Evolutionary conservation across 1,140 invertebrate species (phyloP), one percentile per base, ranked within the genome.

Genomic region (Neuroterus valhalla): DNA sequence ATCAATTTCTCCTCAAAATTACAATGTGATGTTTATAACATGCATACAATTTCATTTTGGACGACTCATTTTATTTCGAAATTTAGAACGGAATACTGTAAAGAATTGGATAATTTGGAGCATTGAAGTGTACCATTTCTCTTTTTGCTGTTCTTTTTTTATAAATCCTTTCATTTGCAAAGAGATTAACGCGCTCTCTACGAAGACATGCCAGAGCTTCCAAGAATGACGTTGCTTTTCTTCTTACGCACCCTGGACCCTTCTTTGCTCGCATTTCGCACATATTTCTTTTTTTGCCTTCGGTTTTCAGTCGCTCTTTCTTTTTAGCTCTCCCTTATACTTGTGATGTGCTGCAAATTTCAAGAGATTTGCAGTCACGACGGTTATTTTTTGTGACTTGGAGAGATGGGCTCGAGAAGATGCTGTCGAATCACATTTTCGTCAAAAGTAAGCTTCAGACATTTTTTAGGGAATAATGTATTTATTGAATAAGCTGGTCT

Each of bases 281-380:
- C n/a, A 48, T 8, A 43, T 23, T 45, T 66, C n/a, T 44, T 68
- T 76, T 76, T 43, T 73, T 73, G 31, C 31, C 66, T 68, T 45
- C 46, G 42, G 45, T 23, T 44, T 70, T 68, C 38, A 15, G n/a
- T 15, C 68, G 44, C 19, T 21, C 14, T 45, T 12, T 42, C n/a
- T 72, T n/a, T 68, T 10, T 48, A 42, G 23, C 44, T 67, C 2
- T 62, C 11, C 12, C 38, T 67, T 6, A 17, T 50, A 21, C 8
- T 21, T 19, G 11, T 19, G 2, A 10, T 19, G 15, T 21, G 48
- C 1, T 8, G 21, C 31, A 38, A 38, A 26, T 62, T 23, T 62
- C 31, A 62, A 62, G 21, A 14, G 15, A 31, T 31, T 31, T 23
- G 11, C 23, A 62, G 26, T 48, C 12, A 11, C 15, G 10, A 55